Conservation (phyloP, 2,113 vertebrate species). For the Danionella cerebrum region DNA sequence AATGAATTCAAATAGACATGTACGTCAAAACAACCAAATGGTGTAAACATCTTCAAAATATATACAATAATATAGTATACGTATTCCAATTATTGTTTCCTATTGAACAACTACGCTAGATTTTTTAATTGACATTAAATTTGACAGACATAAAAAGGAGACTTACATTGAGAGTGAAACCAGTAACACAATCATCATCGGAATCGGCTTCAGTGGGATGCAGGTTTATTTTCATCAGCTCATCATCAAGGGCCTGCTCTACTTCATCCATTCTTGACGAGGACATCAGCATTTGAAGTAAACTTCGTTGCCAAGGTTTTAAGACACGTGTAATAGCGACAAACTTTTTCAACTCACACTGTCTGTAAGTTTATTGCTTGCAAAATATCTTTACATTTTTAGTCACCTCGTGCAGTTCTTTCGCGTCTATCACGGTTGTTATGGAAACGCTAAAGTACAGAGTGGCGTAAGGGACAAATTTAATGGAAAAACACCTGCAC, state of each 20-base stretch:
- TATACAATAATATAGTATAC: too few relatives aligned
- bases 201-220: slow-evolving; percentile 53
- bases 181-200: slow-evolving; percentile 41
- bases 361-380: background rate
- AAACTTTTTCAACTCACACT: background rate
- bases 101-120: too few relatives aligned
- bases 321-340: too few relatives aligned
- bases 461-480: slow-evolving; percentile 34
- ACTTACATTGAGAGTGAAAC: slow-evolving; percentile 35
- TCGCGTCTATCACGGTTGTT: slow-evolving; percentile 27
- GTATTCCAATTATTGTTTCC: too few relatives aligned
- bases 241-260: slow-evolving; percentile 56
- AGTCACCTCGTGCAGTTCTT: background rate
- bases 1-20: too few relatives aligned
- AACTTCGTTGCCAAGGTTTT: too few relatives aligned
- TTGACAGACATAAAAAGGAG: background rate
- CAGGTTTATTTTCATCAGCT: slow-evolving; percentile 57
- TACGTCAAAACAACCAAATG: too few relatives aligned
- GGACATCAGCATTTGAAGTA: background rate
- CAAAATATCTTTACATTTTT: background rate
- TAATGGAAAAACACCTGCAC: background rate
- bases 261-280: slow-evolving; percentile 39
- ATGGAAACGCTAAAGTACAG: slow-evolving; percentile 47
- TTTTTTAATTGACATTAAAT: too few relatives aligned
- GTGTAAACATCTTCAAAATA: too few relatives aligned